A percentile compares a stretch with the other conserved stretches of the same genome.
These are phyloP conservation scores for Pipistrellus nathusii DNA, from an alignment of 2,797 vertebrate species.

Conservation along the genomic window DNA sequence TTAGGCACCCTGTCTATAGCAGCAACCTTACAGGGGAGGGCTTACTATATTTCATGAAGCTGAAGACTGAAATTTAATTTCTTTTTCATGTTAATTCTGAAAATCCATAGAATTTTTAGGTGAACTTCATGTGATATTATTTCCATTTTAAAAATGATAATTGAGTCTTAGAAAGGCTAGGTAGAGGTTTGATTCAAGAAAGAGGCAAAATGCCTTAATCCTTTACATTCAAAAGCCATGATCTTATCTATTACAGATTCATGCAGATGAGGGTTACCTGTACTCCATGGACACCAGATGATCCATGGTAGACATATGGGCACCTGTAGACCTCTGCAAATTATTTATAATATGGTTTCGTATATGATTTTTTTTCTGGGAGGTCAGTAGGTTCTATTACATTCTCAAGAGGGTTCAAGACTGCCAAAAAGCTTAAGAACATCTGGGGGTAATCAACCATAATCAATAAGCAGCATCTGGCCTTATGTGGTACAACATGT, in stretches of 20 bases:
- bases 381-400: constrained; percentile 63
- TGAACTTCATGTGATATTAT: neutral
- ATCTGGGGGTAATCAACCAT: constrained; percentile 69
- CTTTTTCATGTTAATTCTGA: neutral
- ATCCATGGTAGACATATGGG: neutral
- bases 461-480: constrained; percentile 56
- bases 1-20: neutral
- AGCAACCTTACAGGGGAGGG: neutral
- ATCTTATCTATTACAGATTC: neutral
- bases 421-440: constrained; percentile 56
- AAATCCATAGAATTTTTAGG: neutral
- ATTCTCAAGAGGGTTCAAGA: constrained; percentile 59
- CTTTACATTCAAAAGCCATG: neutral
- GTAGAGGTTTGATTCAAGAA: neutral
- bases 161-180: neutral
- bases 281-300: neutral
- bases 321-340: neutral
- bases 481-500: constrained; percentile 34
- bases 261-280: neutral
- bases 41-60: neutral
- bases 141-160: constrained; percentile 17
- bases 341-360: constrained; percentile 30
- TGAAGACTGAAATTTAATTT: neutral
- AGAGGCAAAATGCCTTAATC: constrained; percentile 24
- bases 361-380: neutral